phyloP scores from a whole-genome alignment of 2,888 invertebrate genomes.

The Diaprepes abbreviatus region DNA sequence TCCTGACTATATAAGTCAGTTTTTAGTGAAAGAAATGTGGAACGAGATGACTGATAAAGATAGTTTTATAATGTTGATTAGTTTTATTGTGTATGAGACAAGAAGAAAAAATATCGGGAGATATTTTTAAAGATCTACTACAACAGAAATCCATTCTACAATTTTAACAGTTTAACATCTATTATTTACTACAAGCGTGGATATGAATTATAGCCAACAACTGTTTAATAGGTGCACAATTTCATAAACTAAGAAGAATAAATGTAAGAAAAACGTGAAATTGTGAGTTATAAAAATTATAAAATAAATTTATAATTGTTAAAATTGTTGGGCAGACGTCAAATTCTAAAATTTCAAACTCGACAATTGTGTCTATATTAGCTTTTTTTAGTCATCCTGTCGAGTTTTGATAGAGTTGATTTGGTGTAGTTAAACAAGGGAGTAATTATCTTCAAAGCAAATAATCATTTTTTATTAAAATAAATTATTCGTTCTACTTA shows the following conservation, averaged over 20 bases:
- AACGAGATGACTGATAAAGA: conserved; percentile 34
- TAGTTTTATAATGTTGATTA: conserved; percentile 44
- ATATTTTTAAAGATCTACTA: conserved; percentile 23
- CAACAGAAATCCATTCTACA: no score
- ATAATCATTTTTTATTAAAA: no score
- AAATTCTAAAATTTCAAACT: no score
- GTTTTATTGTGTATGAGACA: conserved; percentile 41
- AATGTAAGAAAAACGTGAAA: no score
- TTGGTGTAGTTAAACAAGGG: no score
- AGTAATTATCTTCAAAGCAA: no score
- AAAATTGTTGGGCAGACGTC: no score
- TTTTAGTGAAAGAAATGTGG: conserved; percentile 42
- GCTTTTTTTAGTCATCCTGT: no score
- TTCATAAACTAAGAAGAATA: not conserved
- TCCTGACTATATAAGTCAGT: conserved; percentile 42
- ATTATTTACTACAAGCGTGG: not conserved
- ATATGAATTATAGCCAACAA: not conserved
- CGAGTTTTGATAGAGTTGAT: no score
- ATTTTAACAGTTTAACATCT: no score
- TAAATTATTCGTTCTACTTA: no score
- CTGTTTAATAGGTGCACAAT: conserved; percentile 6
- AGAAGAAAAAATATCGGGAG: conserved; percentile 31
- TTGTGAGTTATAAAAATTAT: not conserved
- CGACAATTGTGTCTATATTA: no score
- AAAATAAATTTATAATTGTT: not conserved